Evolutionary conservation across 2,113 vertebrate genomes (phyloP).

Genomic region (Ellobius talpinus): DNA sequence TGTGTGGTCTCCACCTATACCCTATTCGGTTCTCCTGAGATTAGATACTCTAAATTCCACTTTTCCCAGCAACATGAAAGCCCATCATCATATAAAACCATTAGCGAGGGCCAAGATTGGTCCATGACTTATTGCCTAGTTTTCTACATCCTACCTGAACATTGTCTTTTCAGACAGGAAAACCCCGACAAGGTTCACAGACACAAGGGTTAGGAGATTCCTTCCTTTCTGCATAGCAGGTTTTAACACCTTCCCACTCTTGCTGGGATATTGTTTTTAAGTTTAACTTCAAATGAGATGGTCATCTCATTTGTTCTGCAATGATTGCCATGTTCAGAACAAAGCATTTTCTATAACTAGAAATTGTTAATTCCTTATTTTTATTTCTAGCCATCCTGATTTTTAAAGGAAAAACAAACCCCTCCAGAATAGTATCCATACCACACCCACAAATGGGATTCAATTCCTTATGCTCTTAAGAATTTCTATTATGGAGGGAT

Average conservation of each 20-base stretch:
- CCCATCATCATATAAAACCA: background rate
- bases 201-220: background rate
- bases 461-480: background rate
- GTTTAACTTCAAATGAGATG: background rate
- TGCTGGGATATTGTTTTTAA: background rate
- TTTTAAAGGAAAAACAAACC: background rate
- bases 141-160: background rate
- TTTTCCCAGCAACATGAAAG: background rate
- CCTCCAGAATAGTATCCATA: background rate
- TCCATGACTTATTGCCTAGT: background rate
- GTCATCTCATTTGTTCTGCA: background rate
- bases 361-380: constrained; percentile 11
- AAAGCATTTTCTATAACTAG: background rate
- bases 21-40: background rate
- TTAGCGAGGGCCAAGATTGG: rapidly evolving
- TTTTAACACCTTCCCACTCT: background rate
- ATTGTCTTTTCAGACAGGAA: background rate
- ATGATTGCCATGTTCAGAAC: background rate
- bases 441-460: background rate
- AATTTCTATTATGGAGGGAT: background rate
- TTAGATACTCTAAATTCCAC: background rate
- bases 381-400: background rate
- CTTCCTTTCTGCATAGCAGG: background rate
- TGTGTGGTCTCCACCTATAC: background rate
- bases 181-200: background rate